Evolutionary conservation across 2,797 vertebrate genomes (phyloP), one percentile per base, ranked within the genome.

Genomic region (Ammospiza maritima): DNA sequence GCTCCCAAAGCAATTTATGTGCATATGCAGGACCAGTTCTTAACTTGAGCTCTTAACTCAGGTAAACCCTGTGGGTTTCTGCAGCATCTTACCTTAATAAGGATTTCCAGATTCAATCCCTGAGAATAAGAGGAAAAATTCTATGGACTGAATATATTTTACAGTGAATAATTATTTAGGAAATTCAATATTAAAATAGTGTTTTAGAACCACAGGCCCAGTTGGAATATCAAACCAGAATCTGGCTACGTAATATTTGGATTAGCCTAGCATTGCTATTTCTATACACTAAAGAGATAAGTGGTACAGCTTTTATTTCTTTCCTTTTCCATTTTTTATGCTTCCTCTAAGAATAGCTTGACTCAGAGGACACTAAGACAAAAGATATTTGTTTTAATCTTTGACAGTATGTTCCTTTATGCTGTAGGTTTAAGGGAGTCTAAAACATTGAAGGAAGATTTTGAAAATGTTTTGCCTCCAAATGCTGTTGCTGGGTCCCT

Each of bases 1-100:
- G 78, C 93, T 95, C 95, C 90, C 93, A 91, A 66, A 96, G 89
- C 94, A 96, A 96, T 96, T 94, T 94, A 93, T 95, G 92, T 96
- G 86, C 91, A 93, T 96, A 94, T 65, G 84, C 91, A 88, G 90
- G 71, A 73, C 80, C 38, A 62, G 48, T 64, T 93, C 89, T 42
- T 38, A 60, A 60, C 57, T 38, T 91, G 70, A 88, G 94, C 70
- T 90, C 78, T 93, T 91, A 83, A 78, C 76, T 88, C 60, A 50
- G 79, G 89, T 70, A 91, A 92, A 20, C 91, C 79, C 85, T 76
- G n/a, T 91, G 85, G 92, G 83, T 94, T 93, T 91, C 92, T 88
- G 56, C 66, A 88, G 58, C 76, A 42, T 74, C 76, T 86, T 84
- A 66, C 82, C 66, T 92, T 84, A 96, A 93, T 60, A 91, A 94